Evolutionary conservation across 2,797 vertebrate genomes (phyloP), one percentile per base, ranked within the genome.

Genomic region (Buphagus erythrorhynchus): DNA sequence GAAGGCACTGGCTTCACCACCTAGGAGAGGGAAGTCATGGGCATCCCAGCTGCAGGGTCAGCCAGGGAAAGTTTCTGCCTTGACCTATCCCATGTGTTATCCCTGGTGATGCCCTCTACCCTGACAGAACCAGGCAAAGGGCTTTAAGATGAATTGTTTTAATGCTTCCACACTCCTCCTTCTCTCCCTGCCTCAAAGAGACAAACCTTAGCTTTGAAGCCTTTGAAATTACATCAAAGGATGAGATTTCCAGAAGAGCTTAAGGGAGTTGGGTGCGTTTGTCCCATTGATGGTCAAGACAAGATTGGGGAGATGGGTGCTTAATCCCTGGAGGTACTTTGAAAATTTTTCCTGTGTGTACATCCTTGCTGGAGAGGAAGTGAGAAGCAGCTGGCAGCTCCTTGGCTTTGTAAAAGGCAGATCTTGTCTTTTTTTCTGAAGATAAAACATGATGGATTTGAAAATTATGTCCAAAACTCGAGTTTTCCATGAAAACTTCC

Each of bases 181-280:
- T 83, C 86, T 88, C 82, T 79, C 77, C 26, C 33, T 11, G 21
- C 57, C 92, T 96, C 88, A 92, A 95, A 94, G 93, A 89, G n/a
- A 77, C 28, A 90, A 89, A 76, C 38, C 38, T 85, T 67, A 82
- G 75, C 90, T 96, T 92, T 95, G 81, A 97, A 95, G 83, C 61
- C 75, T 96, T 95, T 96, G 93, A 97, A 91, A 93, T 1, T 1
- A 76, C 84, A 93, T 96, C 88, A 95, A 93, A 97, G 81, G 45
- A 61, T 76, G 22, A 92, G 65, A 82, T 92, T 88, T 95, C 89
- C 68, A 92, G 81, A 93, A 42, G 26, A 88, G 67, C 71, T 92
- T 79, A 74, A 92, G 75, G 25, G 63, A 95, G 59, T 65, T 96
- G 78, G 85, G 82, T 93, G 68, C 1, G 0, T 36, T 78, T 5